Evolutionary conservation across 2,797 vertebrate species (phyloP).

Genomic region (Myotis pilosus): DNA sequence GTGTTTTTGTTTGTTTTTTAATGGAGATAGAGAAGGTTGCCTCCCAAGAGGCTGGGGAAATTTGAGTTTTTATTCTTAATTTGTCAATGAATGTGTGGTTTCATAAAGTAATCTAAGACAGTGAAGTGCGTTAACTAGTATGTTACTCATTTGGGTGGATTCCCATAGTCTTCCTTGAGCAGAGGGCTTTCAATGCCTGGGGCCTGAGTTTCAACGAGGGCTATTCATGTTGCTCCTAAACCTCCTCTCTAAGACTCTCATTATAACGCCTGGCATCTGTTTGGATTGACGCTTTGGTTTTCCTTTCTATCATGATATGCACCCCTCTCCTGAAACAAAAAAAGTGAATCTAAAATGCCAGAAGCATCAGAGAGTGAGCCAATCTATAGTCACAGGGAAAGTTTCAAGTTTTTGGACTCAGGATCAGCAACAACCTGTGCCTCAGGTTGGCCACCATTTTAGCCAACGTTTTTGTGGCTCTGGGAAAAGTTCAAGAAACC

Average conservation of each 20-base stretch:
- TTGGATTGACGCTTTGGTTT: background rate
- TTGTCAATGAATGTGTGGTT: background rate
- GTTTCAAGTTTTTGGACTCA: background rate
- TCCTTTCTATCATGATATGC: background rate
- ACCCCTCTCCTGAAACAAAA: background rate
- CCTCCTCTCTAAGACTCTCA: background rate
- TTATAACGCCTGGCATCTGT: background rate
- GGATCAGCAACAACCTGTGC: background rate
- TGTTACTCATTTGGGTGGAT: background rate
- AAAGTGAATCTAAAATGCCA: background rate
- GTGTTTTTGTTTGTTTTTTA: background rate
- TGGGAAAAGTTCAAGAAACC: background rate
- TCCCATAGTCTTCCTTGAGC: background rate
- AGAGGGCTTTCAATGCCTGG: background rate
- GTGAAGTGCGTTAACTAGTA: background rate
- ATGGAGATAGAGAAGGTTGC: background rate
- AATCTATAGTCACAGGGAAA: background rate
- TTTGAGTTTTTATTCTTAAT: background rate
- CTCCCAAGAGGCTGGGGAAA: background rate
- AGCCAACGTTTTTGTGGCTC: background rate
- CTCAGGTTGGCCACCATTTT: background rate
- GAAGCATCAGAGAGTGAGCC: background rate
- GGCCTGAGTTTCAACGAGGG: conserved; percentile 21
- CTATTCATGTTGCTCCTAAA: background rate
- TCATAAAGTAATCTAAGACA: background rate